A percentile compares a stretch with the other conserved stretches of the same genome.
phyloP scores from a whole-genome alignment of 2,113 vertebrate genomes.

The Carassius gibelio region DNA sequence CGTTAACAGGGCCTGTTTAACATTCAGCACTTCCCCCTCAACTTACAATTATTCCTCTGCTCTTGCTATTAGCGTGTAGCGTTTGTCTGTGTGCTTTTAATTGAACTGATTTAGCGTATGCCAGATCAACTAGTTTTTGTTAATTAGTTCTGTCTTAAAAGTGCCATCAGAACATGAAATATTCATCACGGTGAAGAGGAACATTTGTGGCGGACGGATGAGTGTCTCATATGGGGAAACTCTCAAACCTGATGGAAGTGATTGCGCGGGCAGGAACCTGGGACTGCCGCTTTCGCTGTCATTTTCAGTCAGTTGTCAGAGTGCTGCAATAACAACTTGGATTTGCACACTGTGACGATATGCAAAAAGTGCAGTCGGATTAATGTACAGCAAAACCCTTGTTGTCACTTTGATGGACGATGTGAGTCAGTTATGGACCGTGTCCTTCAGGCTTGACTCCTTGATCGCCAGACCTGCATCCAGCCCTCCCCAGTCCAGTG shows the following conservation, averaged over 20 bases:
- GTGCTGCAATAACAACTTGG: slow-evolving; percentile 9
- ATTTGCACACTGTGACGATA: not conserved
- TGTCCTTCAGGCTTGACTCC: slow-evolving; percentile 14
- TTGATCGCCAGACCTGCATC: slow-evolving; percentile 49
- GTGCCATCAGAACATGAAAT: slow-evolving; percentile 80
- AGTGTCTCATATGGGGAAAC: slow-evolving; percentile 28
- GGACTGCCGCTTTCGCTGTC: slow-evolving; percentile 1
- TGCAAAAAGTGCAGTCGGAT: not conserved
- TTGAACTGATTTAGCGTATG: slow-evolving; percentile 80
- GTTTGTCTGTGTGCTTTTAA: slow-evolving; percentile 74
- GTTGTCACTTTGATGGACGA: slow-evolving; percentile 15
- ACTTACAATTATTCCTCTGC: slow-evolving; percentile 79
- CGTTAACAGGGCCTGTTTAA: slow-evolving; percentile 81
- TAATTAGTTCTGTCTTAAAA: slow-evolving; percentile 81
- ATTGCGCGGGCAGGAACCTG: slow-evolving; percentile 7
- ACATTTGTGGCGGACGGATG: slow-evolving; percentile 32
- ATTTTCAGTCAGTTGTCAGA: slow-evolving; percentile 17
- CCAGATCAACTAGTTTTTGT: slow-evolving; percentile 81
- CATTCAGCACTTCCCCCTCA: slow-evolving; percentile 77
- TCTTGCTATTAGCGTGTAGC: slow-evolving; percentile 78
- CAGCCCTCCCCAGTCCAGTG: slow-evolving; percentile 18
- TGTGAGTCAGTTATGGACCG: not conserved
- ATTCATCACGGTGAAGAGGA: slow-evolving; percentile 69
- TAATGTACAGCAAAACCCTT: not conserved
- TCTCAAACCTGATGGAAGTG: slow-evolving; percentile 23